Percentiles rank a stretch among this genome's conserved stretches.
Evolutionary conservation across 1,140 invertebrate species (phyloP).

Genomic region (Zaprionus camerounensis): DNA sequence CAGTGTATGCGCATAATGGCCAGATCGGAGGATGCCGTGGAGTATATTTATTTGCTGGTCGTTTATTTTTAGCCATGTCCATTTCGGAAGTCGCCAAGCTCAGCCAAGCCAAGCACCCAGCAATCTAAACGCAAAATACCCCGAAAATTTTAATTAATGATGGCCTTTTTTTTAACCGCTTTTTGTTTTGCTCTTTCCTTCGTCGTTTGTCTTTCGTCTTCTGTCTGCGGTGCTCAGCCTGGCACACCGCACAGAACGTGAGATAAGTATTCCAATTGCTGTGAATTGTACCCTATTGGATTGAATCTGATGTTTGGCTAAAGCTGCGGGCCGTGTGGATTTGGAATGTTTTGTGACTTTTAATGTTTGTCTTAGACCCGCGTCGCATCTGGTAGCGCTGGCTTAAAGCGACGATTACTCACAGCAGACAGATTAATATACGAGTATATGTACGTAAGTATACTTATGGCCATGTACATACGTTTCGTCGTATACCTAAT

Average conservation of each 20-base stretch:
- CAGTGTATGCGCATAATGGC: slow-evolving; percentile 48
- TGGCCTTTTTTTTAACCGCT: slow-evolving; percentile 38
- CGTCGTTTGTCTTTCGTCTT: background rate
- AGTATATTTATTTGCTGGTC: slow-evolving; percentile 60
- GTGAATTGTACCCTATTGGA: slow-evolving; percentile 11
- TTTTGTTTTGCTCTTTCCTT: slow-evolving; percentile 14
- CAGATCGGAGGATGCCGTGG: slow-evolving; percentile 53
- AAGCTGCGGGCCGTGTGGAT: slow-evolving; percentile 30
- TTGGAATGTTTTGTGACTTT: slow-evolving; percentile 18
- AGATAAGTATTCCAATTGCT: slow-evolving; percentile 37
- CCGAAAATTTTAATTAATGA: slow-evolving; percentile 72
- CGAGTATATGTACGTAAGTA: slow-evolving; percentile 21
- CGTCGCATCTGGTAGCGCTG: slow-evolving; percentile 7
- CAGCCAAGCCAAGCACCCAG: slow-evolving; percentile 18
- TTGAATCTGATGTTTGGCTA: slow-evolving; percentile 10
- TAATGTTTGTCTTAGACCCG: slow-evolving; percentile 21
- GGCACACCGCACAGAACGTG: slow-evolving; percentile 25
- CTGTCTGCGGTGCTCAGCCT: background rate
- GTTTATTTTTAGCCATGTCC: slow-evolving; percentile 71
- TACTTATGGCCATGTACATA: slow-evolving; percentile 10
- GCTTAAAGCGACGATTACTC: slow-evolving; percentile 58
- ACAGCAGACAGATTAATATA: slow-evolving; percentile 62
- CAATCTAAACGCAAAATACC: slow-evolving; percentile 34
- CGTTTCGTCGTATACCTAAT: slow-evolving; percentile 32
- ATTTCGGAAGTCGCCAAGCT: slow-evolving; percentile 65